Evolutionary conservation across 2,888 invertebrate species (phyloP), one percentile per base, ranked within the genome.

Genomic region (Parasteatoda lunata): DNA sequence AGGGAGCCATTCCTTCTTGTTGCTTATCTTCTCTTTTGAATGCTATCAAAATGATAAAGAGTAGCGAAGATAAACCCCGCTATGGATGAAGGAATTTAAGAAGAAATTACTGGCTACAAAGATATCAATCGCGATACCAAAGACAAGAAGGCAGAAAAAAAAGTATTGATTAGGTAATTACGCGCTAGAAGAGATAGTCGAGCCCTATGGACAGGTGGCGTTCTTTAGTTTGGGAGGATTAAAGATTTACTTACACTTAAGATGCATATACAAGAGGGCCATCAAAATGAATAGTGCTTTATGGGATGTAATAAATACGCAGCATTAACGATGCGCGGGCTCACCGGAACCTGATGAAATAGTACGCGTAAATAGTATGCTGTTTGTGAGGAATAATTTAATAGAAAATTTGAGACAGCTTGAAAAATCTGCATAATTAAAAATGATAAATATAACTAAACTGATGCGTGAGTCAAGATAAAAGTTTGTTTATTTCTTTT

Each of bases 11-110:
- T 86, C 75, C 77, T 84, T 84, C 83, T 86, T 81, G 80, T 72
- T 80, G 80, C 85, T 86, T 86, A 86, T 86, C 30, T 30, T 30
- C 85, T 86, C 76, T 77, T 86, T 77, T 80, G 66, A 86, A 86
- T 80, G 80, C 85, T 80, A 86, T 81, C 80, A 79, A 86, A 86
- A 86, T 86, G 80, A 86, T 86, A 86, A 86, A 86, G 80, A 66
- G 85, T 75, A 76, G 70, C 15, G 54, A 30, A 80, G 85, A 86
- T 86, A 86, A 86, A 81, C 80, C 80, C 52, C 64, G 47, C 70
- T 49, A 75, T 52, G 69, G 69, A 30, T 51, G 79, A 75, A 79
- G 69, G 70, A 79, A 79, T 85, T 85, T 77, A 71, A 79, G 80
- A 84, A 82, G 82, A 78, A 84, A 79, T 79, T 72, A 72, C 75